A percentile compares a stretch with the other conserved stretches of the same genome.
Evolutionary conservation across 2,113 vertebrate genomes (phyloP).

Genomic region (Alexandromys fortis): DNA sequence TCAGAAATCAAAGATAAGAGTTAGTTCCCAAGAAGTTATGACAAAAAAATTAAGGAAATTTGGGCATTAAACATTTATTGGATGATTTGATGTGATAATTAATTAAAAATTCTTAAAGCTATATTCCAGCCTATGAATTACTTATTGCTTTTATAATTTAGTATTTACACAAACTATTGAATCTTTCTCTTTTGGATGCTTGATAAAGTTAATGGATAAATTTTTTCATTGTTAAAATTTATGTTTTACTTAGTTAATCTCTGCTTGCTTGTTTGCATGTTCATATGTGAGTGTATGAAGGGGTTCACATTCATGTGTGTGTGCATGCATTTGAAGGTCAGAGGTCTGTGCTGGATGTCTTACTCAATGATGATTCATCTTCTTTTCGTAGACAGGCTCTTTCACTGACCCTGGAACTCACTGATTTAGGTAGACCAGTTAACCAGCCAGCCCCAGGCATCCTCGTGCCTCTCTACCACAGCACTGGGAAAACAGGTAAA

Average conservation of each 20-base stretch:
- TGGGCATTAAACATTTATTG: slow-evolving; percentile 22
- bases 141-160: slow-evolving; percentile 16
- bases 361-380: background rate
- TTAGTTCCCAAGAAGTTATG: background rate
- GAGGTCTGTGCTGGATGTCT: background rate
- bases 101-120: slow-evolving; percentile 25
- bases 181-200: background rate
- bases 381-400: background rate
- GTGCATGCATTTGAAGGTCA: background rate
- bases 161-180: background rate
- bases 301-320: background rate
- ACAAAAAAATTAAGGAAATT: background rate
- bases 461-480: background rate
- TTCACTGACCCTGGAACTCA: background rate
- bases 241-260: background rate
- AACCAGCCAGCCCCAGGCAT: background rate
- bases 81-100: background rate
- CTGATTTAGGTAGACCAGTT: background rate
- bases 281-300: background rate
- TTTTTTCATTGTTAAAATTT: slow-evolving; percentile 17
- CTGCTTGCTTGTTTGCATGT: background rate
- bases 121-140: background rate
- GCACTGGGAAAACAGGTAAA: no score
- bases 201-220: background rate
- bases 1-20: slow-evolving; percentile 5